Conservation (phyloP, 1,140 invertebrate species). For the Trigoniulus corallinus region DNA sequence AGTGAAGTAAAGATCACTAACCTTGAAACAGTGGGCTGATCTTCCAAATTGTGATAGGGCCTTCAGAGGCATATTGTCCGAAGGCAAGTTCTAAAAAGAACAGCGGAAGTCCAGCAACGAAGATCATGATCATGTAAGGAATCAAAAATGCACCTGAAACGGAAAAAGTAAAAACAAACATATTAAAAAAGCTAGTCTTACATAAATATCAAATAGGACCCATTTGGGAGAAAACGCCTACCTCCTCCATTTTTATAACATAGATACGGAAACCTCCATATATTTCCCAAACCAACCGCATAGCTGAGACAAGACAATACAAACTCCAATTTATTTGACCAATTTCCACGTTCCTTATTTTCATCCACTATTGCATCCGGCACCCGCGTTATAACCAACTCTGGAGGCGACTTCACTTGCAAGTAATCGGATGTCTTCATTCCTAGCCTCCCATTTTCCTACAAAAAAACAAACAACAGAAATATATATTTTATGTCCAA, state of each 20-base stretch:
- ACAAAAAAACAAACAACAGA: constrained; percentile 2
- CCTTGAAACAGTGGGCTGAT: constrained; percentile 40
- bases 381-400: constrained; percentile 8
- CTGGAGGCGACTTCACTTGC: neutral
- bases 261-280: constrained; percentile 83
- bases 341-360: constrained; percentile 49
- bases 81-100: constrained; percentile 34
- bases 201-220: neutral
- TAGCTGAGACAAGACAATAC: constrained; percentile 74
- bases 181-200: neutral
- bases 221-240: too few relatives aligned
- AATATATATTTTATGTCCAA: neutral
- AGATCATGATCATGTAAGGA: constrained; percentile 33
- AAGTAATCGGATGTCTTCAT: neutral
- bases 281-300: constrained; percentile 77
- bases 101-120: constrained; percentile 32
- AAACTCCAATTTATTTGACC: constrained; percentile 80
- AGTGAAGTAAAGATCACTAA: constrained; percentile 8
- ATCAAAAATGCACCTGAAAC: constrained; percentile 33
- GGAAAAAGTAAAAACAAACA: neutral
- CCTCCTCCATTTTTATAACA: constrained; percentile 25
- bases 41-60: constrained; percentile 37
- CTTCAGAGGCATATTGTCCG: constrained; percentile 35
- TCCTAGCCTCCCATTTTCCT: neutral
- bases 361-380: constrained; percentile 15